A percentile compares a stretch with the other conserved stretches of the same genome.
Conservation (phyloP, 2,797 vertebrate genomes). For the Gymnodraco acuticeps region DNA sequence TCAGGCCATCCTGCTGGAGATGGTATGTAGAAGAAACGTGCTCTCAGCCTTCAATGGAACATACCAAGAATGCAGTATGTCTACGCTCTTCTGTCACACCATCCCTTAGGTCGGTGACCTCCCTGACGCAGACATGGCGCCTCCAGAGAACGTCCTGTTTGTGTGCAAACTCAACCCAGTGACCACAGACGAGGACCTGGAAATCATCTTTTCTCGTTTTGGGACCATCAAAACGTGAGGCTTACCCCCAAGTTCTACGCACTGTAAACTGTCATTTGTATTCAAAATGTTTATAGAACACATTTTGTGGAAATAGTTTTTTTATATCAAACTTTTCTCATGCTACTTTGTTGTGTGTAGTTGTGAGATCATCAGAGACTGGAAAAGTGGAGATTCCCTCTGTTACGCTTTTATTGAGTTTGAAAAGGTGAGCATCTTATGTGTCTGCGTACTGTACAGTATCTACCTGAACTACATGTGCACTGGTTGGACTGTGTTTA, state of each 20-base stretch:
- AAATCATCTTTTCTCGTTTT: conserved; percentile 98
- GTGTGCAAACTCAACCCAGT: conserved; percentile 98
- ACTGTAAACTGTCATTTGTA: not conserved
- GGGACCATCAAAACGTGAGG: conserved; percentile 92
- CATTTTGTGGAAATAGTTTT: not conserved
- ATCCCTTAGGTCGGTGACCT: conserved; percentile 92
- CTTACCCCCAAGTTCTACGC: not conserved
- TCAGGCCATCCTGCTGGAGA: conserved; percentile 95
- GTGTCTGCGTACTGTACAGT: not conserved
- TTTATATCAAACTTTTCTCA: not conserved
- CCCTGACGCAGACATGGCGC: conserved; percentile 93
- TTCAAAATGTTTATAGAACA: not conserved
- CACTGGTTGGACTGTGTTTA: not conserved
- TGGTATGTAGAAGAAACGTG: conserved; percentile 84
- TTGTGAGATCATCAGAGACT: conserved; percentile 98
- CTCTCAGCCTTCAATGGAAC: not conserved
- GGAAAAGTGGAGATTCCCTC: conserved; percentile 96
- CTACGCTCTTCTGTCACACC: conserved; percentile 17
- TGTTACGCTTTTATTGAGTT: conserved; percentile 99
- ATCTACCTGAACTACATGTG: not conserved
- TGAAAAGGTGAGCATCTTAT: conserved; percentile 90
- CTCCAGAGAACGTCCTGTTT: conserved; percentile 96
- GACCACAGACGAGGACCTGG: conserved; percentile 96
- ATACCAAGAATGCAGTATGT: not conserved
- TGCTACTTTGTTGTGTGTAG: conserved; percentile 76